Evolutionary conservation across 2,797 vertebrate genomes (phyloP), one percentile per base, ranked within the genome.

Genomic region (Triplophysa bombifrons): DNA sequence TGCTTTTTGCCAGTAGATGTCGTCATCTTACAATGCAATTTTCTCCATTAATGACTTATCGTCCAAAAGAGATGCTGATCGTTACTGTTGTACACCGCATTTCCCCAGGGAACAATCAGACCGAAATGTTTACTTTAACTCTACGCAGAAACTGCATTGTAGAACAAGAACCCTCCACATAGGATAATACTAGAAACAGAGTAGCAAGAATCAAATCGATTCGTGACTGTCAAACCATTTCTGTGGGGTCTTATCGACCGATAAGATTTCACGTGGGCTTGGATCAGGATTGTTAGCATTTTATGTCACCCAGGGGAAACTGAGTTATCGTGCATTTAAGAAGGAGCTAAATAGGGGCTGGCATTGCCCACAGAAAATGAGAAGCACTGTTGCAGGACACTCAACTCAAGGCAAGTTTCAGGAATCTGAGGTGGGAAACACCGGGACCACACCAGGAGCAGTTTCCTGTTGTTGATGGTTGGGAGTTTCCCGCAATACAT

Each of bases 401-500:
- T 65, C 19, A 74, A 64, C 68, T 44, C 55, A 74, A 72, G 51
- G 72, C 56, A 64, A 38, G 55, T 74, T 80, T 73, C 78, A 61
- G 66, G 80, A 70, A 83, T 82, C 77, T 80, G 50, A 74, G 61
- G 46, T 70, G 72, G 75, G 72, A 79, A 84, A 78, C 63, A 65
- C 30, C 17, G 51, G 75, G 83, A 76, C 83, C 76, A 73, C 78
- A 79, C 72, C 65, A 76, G 80, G 80, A 78, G 64, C 17, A 76
- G 78, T 58, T 91, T 93, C 90, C 91, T 92, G 90, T 92, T 92
- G 90, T 92, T 93, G 83, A 86, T 82, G 85, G 84, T 51, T 86
- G 89, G 89, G 90, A 91, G 90, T 91, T 92, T 93, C 92, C 90
- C 90, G 84, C 83, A 87, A 84, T 90, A 89, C 86, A 89, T 89